These are phyloP conservation scores for Lagodon rhomboides DNA, from an alignment of 2,797 vertebrate genomes.

Conservation along the genomic window DNA sequence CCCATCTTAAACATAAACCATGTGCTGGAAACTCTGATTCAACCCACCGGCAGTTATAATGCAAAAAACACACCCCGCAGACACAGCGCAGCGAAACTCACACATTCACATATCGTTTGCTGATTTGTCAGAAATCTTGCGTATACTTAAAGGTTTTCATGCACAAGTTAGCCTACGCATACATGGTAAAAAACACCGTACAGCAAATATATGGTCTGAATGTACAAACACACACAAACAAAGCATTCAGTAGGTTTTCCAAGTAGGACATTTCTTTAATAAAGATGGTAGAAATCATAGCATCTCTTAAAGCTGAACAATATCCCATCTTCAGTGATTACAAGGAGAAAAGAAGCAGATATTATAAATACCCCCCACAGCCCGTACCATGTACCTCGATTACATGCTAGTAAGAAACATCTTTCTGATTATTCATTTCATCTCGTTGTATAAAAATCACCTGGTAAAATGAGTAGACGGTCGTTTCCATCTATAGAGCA, in stretches of 20 bases:
- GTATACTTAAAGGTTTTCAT: not conserved
- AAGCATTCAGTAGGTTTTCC: slow-evolving; percentile 25
- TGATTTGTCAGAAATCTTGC: not conserved
- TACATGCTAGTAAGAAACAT: slow-evolving; percentile 59
- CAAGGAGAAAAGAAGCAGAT: slow-evolving; percentile 63
- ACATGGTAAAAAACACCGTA: not conserved
- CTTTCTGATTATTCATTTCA: slow-evolving; percentile 30
- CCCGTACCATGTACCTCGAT: slow-evolving; percentile 53
- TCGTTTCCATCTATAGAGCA: slow-evolving; percentile 57
- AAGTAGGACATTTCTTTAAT: slow-evolving; percentile 68
- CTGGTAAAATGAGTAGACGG: slow-evolving; percentile 61
- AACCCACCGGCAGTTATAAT: slow-evolving; percentile 61
- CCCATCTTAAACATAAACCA: slow-evolving; percentile 78
- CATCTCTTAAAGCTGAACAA: slow-evolving; percentile 56
- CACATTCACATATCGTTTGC: slow-evolving; percentile 8
- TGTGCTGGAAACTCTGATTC: slow-evolving; percentile 82
- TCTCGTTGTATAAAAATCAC: slow-evolving; percentile 75
- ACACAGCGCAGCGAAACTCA: slow-evolving; percentile 28
- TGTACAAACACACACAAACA: slow-evolving; percentile 2
- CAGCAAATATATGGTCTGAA: not conserved
- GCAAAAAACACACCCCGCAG: slow-evolving; percentile 66
- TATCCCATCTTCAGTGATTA: slow-evolving; percentile 53
- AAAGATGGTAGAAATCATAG: slow-evolving; percentile 62
- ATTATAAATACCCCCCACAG: slow-evolving; percentile 80
- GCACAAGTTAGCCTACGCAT: not conserved